Conservation (phyloP, 37 sponge, comb jelly and placozoan genomes). For the Hormiphora californensis region DNA sequence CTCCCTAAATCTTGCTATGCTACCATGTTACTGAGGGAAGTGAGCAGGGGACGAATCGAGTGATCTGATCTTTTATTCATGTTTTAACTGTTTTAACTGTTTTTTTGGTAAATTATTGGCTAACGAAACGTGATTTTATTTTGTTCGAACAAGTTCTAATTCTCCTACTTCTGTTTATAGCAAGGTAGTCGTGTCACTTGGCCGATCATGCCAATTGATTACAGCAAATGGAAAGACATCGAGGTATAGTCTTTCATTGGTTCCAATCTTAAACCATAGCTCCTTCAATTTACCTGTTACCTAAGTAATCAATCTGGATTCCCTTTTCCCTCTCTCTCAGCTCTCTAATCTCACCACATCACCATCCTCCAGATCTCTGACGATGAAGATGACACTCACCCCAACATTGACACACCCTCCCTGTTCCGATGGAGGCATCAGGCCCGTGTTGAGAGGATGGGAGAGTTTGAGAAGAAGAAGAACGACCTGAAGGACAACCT, state of each 20-base stretch:
- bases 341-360: neutral
- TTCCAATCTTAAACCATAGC: too few species aligned
- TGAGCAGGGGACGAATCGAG: too few species aligned
- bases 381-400: conserved; percentile 99
- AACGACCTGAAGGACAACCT: neutral
- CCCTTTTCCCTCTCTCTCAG: too few species aligned
- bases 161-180: too few species aligned
- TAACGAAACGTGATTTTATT: too few species aligned
- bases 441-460: conserved; percentile 90
- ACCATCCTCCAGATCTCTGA: conserved; percentile 70
- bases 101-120: too few species aligned
- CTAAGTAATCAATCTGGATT: neutral
- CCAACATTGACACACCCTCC: conserved; percentile 94
- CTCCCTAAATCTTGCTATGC: conserved; percentile 35
- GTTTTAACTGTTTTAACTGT: too few species aligned
- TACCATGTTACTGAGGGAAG: conserved; percentile 24
- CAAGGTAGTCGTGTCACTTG: too few species aligned
- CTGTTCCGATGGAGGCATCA: conserved; percentile 96
- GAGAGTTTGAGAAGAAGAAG: conserved; percentile 58
- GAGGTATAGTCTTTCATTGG: conserved; percentile 68
- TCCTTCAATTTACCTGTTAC: too few species aligned
- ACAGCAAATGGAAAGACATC: conserved; percentile 97
- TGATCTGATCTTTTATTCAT: too few species aligned
- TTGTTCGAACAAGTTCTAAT: too few species aligned
- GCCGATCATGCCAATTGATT: conserved; percentile 65